phyloP scores from a whole-genome alignment of 2,888 invertebrate species.

The Acleris holmiana region DNA sequence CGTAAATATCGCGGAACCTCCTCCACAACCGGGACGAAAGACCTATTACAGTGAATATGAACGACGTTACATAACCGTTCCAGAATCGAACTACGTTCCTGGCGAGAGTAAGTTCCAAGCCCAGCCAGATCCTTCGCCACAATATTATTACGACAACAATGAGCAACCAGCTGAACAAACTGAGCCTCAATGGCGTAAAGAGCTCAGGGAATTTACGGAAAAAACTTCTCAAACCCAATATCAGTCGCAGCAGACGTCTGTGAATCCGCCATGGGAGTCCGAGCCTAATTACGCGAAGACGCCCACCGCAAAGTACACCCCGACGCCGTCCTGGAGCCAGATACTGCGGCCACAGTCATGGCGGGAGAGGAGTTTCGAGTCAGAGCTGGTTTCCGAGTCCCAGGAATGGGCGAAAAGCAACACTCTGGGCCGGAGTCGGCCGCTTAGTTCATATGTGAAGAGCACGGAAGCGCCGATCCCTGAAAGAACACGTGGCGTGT shows the following conservation, averaged over 20 bases:
- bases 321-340: constrained; percentile 79
- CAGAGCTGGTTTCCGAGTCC: constrained; percentile 64
- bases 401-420: constrained; percentile 76
- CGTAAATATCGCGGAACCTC: constrained; percentile 56
- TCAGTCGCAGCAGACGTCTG: constrained; percentile 57
- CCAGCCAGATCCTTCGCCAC: constrained; percentile 76
- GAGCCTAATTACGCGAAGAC: constrained; percentile 65
- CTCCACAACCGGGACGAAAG: constrained; percentile 69
- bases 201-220: constrained; percentile 78
- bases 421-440: constrained; percentile 71
- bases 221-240: constrained; percentile 67
- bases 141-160: constrained; percentile 76
- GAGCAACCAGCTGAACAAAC: constrained; percentile 64
- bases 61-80: constrained; percentile 77
- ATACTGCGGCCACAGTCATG: constrained; percentile 74
- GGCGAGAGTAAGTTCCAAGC: constrained; percentile 71
- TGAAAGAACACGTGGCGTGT: constrained; percentile 72
- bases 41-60: constrained; percentile 81
- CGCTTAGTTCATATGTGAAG: constrained; percentile 67
- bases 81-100: constrained; percentile 76
- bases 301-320: constrained; percentile 56
- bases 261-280: constrained; percentile 75
- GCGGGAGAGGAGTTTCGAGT: constrained; percentile 77
- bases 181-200: constrained; percentile 79
- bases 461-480: constrained; percentile 57